Base-by-base conservation (phyloP, 2,888 invertebrate genomes). In the Glyphotaelius pellucidus region DNA sequence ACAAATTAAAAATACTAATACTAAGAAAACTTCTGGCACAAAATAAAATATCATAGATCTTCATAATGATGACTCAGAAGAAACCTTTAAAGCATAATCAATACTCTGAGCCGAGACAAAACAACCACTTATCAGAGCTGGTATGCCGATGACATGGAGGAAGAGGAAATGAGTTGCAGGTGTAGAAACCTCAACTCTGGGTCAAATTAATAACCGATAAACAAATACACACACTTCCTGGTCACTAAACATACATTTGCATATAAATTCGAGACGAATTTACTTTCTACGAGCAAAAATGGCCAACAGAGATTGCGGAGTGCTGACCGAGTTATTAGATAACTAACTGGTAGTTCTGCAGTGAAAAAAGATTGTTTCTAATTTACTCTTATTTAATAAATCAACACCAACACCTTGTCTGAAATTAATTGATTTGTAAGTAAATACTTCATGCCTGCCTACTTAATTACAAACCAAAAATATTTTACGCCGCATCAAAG, bases 271-370 rank as follows among this genome's bases (percentile, higher is more conserved):
- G 9, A 25, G 67, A 67, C 67, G 67, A 67, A 67, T 67, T 67
- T 67, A 67, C 67, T 67, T 67, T 67, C 67, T 67, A 67, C 67
- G 67, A 67, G n/a, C 67, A n/a, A 67, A 67, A 67, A 67, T 67
- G 67, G 25, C 67, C 67, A 67, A 67, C 67, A 67, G n/a, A 67
- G 25, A n/a, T 25, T 25, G 67, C 67, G 67, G 67, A 9, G 67
- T 67, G 67, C 9, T 67, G 67, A 67, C 25, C 67, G 67, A 25
- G 9, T 67, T 67, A 7, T 67, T 67, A 67, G 25, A 67, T 67
- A 67, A 67, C 67, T n/a, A 67, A 67, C 25, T 67, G 2, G 25
- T 47, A 47, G 47, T 47, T 42, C 42, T 14, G 47, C 11, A 47
- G 47, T 47, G 47, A 0, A 14, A 38, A 47, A 47, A 47, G 47